A percentile compares a stretch with the other conserved stretches of the same genome.
Evolutionary conservation across 2,888 invertebrate species (phyloP).

Genomic region (Furcula furcula): DNA sequence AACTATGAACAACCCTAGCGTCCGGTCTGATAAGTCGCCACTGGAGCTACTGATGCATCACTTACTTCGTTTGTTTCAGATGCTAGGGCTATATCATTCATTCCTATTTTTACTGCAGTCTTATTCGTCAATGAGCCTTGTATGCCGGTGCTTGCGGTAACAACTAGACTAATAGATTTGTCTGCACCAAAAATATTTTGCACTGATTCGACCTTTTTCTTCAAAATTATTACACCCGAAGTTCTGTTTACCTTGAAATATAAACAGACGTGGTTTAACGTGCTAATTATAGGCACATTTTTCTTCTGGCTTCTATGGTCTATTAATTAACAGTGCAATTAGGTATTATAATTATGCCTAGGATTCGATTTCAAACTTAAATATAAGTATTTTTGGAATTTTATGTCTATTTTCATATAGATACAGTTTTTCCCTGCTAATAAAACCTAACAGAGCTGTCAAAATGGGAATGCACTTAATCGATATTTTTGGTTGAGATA

Average conservation of each 20-base stretch:
- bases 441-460: too few species aligned
- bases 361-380: too few species aligned
- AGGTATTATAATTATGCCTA: too few species aligned
- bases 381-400: too few species aligned
- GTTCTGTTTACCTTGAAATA: slow-evolving; percentile 94
- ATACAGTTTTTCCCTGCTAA: too few species aligned
- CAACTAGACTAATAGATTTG: slow-evolving; percentile 89
- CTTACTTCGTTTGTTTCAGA: slow-evolving; percentile 54
- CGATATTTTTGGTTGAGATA: too few species aligned
- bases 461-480: too few species aligned
- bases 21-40: slow-evolving; percentile 92
- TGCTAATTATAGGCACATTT: too few species aligned
- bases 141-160: slow-evolving; percentile 94
- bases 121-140: slow-evolving; percentile 93
- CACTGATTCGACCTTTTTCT: slow-evolving; percentile 87
- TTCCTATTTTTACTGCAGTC: slow-evolving; percentile 91
- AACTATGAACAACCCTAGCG: slow-evolving; percentile 91
- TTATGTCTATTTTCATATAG: too few species aligned
- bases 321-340: too few species aligned
- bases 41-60: slow-evolving; percentile 84
- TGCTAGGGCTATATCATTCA: slow-evolving; percentile 85
- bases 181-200: slow-evolving; percentile 83
- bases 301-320: too few species aligned
- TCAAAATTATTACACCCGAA: slow-evolving; percentile 92
- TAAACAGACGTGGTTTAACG: too few species aligned